Evolutionary conservation across 2,113 vertebrate genomes (phyloP).

Genomic region (Syrrhaptes paradoxus): DNA sequence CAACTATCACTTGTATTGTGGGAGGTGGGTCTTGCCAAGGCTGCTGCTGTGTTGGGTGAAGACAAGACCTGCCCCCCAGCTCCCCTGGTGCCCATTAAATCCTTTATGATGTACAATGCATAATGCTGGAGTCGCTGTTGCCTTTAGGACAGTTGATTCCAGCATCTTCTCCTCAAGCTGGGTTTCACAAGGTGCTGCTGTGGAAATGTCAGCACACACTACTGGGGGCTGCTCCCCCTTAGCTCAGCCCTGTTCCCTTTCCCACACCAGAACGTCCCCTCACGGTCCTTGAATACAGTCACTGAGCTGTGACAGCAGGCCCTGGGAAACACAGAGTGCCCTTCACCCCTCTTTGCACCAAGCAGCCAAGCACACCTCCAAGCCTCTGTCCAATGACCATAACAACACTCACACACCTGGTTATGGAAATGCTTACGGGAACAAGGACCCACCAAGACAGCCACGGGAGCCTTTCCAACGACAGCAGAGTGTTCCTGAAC

Average conservation of each 20-base stretch:
- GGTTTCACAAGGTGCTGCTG: not conserved
- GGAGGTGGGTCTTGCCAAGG: not conserved
- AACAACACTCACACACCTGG: not conserved
- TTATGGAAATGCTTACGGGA: not conserved
- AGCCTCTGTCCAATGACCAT: rapidly evolving
- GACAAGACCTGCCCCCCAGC: not conserved
- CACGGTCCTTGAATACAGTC: not conserved
- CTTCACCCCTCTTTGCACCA: not conserved
- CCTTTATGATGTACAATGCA: not conserved
- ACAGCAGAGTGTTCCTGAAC: not conserved
- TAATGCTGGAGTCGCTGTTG: not conserved
- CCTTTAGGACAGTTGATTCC: not conserved
- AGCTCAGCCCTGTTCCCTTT: not conserved
- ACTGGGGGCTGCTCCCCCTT: not conserved
- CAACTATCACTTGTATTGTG: not conserved
- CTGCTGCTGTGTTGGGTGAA: not conserved
- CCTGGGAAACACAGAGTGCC: not conserved
- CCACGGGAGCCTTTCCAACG: not conserved
- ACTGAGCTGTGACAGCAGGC: not conserved
- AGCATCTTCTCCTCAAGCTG: not conserved
- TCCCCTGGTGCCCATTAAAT: not conserved
- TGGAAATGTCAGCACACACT: not conserved
- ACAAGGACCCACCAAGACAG: not conserved
- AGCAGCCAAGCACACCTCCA: not conserved
- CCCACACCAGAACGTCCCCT: not conserved